phyloP scores from a whole-genome alignment of 1,140 invertebrate species.

The Varroa destructor region DNA sequence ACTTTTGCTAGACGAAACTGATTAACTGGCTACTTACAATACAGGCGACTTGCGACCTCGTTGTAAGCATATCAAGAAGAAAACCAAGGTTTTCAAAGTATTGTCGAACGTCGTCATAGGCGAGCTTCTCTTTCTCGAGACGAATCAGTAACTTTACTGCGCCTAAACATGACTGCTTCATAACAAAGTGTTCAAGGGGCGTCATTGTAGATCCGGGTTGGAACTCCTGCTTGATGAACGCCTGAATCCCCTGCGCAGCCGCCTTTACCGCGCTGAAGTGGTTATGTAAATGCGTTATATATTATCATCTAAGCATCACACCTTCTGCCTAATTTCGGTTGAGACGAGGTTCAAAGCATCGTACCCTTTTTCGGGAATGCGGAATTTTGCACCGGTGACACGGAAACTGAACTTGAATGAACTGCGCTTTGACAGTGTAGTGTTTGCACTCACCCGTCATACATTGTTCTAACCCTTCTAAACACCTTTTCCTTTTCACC shows the following conservation, averaged over 20 bases:
- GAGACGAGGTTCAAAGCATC: not conserved
- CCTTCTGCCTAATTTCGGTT: not conserved
- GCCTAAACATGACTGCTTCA: constrained; percentile 10
- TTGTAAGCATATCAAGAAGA: not conserved
- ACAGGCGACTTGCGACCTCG: constrained; percentile 5
- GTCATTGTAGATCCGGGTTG: constrained; percentile 12
- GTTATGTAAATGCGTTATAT: not conserved
- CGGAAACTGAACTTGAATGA: not conserved
- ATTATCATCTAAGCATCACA: not conserved
- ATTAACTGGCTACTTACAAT: not conserved
- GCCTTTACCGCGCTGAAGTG: not conserved
- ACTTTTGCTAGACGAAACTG: too few species aligned
- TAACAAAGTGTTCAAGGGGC: constrained; percentile 11
- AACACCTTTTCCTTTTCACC: constrained; percentile 22
- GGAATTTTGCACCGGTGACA: not conserved
- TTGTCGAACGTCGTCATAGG: constrained; percentile 17
- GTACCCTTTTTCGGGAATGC: not conserved
- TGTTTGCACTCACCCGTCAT: not conserved
- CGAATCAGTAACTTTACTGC: constrained; percentile 8
- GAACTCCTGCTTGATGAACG: constrained; percentile 18
- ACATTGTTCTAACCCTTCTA: constrained; percentile 5
- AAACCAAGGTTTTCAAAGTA: constrained; percentile 18
- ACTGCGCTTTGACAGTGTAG: not conserved
- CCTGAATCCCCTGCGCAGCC: not conserved
- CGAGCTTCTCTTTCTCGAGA: constrained; percentile 20